phyloP scores from a whole-genome alignment of 2,888 invertebrate species.

The Microctonus hyperodae region DNA sequence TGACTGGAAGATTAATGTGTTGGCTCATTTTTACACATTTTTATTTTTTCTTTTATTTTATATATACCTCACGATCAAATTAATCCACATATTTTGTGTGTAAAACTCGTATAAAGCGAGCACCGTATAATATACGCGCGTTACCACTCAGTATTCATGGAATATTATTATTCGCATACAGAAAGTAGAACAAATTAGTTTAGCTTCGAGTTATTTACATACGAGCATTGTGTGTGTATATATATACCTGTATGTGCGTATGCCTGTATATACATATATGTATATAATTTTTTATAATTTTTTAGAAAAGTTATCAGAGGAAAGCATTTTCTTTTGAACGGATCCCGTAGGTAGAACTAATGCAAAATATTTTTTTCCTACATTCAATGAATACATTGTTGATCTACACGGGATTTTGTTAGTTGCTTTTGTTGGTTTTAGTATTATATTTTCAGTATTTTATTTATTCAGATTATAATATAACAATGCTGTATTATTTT shows the following conservation, averaged over 20 bases:
- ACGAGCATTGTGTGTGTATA: conserved; percentile 28
- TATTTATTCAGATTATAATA: too few relatives aligned
- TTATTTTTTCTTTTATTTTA: not conserved
- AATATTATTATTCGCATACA: conserved; percentile 44
- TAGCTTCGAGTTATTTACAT: conserved; percentile 43
- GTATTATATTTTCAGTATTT: not conserved
- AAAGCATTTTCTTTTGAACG: not conserved
- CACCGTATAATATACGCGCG: conserved; percentile 30
- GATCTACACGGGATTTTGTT: not conserved
- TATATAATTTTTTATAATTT: not conserved
- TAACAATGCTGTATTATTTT: not conserved
- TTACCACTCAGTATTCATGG: conserved; percentile 54
- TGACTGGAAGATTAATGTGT: too few relatives aligned
- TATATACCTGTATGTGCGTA: not conserved
- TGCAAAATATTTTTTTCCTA: not conserved
- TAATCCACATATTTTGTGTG: conserved; percentile 29
- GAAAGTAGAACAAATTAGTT: conserved; percentile 42
- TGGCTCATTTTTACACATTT: not conserved
- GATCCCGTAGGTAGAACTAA: not conserved
- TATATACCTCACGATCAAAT: conserved; percentile 31
- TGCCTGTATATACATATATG: not conserved
- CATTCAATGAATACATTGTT: not conserved
- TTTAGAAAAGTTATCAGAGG: not conserved
- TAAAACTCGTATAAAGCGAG: conserved; percentile 37
- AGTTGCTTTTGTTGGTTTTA: not conserved